These are phyloP conservation scores for Podarcis muralis DNA, from an alignment of 2,113 vertebrate species.

Conservation along the genomic window DNA sequence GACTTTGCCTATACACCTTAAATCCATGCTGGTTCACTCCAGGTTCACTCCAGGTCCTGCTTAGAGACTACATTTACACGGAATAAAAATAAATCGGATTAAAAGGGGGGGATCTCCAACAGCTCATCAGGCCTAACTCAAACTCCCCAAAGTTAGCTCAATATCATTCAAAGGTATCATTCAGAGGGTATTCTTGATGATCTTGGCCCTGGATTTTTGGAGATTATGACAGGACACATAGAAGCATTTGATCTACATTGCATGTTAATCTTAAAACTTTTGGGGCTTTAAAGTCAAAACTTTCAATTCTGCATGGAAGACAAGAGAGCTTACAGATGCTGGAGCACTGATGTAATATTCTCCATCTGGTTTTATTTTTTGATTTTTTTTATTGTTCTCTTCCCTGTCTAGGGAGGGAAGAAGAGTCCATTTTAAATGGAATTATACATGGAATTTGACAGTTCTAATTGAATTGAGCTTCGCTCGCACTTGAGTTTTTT, in stretches of 20 bases:
- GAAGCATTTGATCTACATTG: background rate
- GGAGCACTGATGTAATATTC: background rate
- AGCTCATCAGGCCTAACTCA: background rate
- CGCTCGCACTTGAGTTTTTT: no score
- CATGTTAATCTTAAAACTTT: background rate
- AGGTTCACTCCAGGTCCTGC: background rate
- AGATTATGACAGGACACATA: background rate
- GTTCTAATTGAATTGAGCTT: no score
- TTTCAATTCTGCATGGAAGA: background rate
- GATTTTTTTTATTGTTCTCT: background rate
- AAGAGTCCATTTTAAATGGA: no score
- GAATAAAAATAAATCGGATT: background rate
- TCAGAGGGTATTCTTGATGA: background rate
- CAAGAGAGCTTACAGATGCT: background rate
- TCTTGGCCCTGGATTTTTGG: background rate
- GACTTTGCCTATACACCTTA: background rate
- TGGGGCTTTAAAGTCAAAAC: background rate
- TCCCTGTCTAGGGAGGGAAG: background rate
- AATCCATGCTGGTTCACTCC: background rate
- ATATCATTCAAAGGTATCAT: background rate
- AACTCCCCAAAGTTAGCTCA: background rate
- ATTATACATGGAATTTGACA: no score
- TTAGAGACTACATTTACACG: background rate
- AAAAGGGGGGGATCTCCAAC: background rate
- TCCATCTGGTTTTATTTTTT: background rate